Percentiles rank a stretch among this genome's conserved stretches.
Conservation (phyloP, 2,113 vertebrate species). For the Triplophysa tibetana region DNA sequence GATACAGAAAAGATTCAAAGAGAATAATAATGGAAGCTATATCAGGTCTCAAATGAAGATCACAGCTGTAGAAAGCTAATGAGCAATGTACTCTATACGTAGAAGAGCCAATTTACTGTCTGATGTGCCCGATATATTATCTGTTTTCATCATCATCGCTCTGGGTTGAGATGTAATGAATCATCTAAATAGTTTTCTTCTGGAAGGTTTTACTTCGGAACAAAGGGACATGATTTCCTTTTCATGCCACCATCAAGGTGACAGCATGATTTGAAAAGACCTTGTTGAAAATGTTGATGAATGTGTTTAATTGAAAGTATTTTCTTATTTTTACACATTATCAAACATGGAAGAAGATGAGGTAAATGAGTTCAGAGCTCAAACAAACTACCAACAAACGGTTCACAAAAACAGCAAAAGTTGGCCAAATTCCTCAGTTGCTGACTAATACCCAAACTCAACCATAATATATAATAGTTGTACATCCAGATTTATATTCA, state of each 20-base stretch:
- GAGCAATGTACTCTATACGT: constrained; percentile 29
- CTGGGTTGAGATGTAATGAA: constrained; percentile 30
- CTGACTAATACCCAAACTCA: no score
- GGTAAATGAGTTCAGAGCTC: background rate
- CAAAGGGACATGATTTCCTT: constrained; percentile 33
- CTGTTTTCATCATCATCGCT: constrained; percentile 33
- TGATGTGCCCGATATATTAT: constrained; percentile 39
- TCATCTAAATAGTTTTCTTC: constrained; percentile 24
- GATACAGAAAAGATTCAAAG: constrained; percentile 16
- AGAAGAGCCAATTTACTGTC: constrained; percentile 22
- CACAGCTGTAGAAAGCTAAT: constrained; percentile 17
- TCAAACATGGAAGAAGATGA: background rate
- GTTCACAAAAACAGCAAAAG: no score
- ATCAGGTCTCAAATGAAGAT: constrained; percentile 28
- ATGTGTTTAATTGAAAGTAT: background rate
- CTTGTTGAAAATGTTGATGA: background rate
- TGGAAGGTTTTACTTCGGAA: constrained; percentile 26
- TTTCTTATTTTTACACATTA: background rate
- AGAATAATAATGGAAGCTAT: constrained; percentile 8
- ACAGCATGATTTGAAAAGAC: background rate
- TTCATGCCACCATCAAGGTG: background rate
- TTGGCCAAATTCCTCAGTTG: no score
- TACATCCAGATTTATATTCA: no score
- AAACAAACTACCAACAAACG: background rate
- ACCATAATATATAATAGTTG: no score